Evolutionary conservation across 1,140 invertebrate genomes (phyloP).

Genomic region (Saccostrea cuccullata): DNA sequence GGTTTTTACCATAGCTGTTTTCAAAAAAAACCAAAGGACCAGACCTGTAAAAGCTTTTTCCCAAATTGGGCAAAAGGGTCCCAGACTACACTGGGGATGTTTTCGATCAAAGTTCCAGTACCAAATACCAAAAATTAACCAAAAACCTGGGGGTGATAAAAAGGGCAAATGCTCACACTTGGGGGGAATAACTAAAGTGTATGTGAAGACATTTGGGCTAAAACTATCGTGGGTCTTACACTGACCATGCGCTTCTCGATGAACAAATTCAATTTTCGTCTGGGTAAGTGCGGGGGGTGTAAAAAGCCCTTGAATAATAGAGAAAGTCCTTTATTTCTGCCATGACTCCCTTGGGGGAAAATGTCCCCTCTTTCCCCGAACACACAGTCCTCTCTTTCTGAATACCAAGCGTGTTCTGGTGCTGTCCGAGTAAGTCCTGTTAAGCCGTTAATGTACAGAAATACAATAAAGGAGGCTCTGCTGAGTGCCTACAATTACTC

Average conservation of each 20-base stretch:
- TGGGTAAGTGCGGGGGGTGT: slow-evolving; percentile 24
- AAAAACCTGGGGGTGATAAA: not conserved
- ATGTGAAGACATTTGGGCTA: slow-evolving; percentile 44
- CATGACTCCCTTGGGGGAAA: slow-evolving; percentile 52
- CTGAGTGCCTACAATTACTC: slow-evolving; percentile 26
- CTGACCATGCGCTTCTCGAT: slow-evolving; percentile 48
- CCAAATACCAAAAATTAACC: not conserved
- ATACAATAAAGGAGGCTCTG: slow-evolving; percentile 41
- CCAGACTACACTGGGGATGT: slow-evolving; percentile 57
- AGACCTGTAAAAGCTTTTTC: slow-evolving; percentile 54
- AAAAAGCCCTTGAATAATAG: slow-evolving; percentile 41
- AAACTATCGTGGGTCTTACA: slow-evolving; percentile 42
- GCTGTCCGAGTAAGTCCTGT: slow-evolving; percentile 7
- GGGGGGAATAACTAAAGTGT: slow-evolving; percentile 46
- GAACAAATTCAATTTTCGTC: slow-evolving; percentile 43
- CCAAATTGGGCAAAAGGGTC: slow-evolving; percentile 56
- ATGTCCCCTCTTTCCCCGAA: slow-evolving; percentile 50
- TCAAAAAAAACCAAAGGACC: slow-evolving; percentile 50
- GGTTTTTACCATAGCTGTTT: slow-evolving; percentile 64
- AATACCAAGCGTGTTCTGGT: slow-evolving; percentile 52
- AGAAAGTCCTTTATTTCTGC: slow-evolving; percentile 45
- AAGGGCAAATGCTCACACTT: not conserved
- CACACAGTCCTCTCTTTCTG: slow-evolving; percentile 20
- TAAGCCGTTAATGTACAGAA: slow-evolving; percentile 46
- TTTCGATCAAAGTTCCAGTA: slow-evolving; percentile 40